Conservation (phyloP, 2,113 vertebrate genomes). For the Pteruthius melanotis region DNA sequence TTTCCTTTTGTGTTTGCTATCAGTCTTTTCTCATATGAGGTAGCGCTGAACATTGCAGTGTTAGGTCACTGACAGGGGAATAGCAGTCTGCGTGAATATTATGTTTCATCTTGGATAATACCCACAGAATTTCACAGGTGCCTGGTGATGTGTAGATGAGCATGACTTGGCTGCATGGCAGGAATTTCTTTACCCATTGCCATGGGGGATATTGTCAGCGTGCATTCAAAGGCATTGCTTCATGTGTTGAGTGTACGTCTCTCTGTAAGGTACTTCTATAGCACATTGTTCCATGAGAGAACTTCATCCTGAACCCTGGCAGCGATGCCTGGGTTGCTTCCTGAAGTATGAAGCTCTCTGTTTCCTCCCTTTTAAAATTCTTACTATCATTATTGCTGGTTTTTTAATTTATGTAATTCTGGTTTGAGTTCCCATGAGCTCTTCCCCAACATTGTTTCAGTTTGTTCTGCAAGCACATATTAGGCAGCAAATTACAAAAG, state of each 20-base stretch:
- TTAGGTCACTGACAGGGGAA: not conserved
- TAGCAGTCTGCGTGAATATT: not conserved
- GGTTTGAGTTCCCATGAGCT: not conserved
- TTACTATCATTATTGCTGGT: not conserved
- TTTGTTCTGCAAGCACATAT: not conserved
- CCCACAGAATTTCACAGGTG: not conserved
- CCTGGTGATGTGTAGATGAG: not conserved
- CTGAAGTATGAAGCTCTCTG: not conserved
- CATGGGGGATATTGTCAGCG: not conserved
- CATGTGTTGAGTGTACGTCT: fast-evolving
- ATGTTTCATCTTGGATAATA: not conserved
- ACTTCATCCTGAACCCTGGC: not conserved
- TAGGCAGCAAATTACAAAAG: slow-evolving; percentile 37
- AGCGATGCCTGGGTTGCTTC: not conserved
- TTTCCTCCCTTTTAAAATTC: not conserved
- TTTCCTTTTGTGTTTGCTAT: not conserved
- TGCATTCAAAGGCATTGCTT: not conserved
- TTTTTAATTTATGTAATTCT: not conserved
- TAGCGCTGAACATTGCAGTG: not conserved
- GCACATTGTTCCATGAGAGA: not conserved
- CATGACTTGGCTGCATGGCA: not conserved
- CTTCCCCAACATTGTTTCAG: not conserved
- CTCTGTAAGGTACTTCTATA: not conserved
- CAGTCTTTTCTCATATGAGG: not conserved
- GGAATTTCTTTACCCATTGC: not conserved